Evolutionary conservation across 1,140 invertebrate species (phyloP), one percentile per base, ranked within the genome.

Genomic region (Euglossa dilemma): DNA sequence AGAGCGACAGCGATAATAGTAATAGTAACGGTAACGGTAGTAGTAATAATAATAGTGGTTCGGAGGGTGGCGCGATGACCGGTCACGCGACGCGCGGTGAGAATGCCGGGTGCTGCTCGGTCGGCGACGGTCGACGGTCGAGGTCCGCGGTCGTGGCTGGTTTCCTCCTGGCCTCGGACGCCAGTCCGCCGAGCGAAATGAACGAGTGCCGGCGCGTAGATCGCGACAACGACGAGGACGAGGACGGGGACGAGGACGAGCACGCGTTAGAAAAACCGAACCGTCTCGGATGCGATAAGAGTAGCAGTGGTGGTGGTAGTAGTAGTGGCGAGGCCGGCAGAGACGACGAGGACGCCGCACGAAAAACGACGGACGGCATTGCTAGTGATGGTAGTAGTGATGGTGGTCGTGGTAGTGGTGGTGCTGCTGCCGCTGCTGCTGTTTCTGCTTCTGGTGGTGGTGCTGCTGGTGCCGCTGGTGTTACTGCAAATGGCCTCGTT

Each of bases 51-150:
- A 74, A 80, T 52, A 56, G 23, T 85, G 81, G 82, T 83, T 84
- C 28, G 43, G 82, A 59, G 69, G 80, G 78, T 88, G 84, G 47
- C 56, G 72, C 70, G 70, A 77, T 83, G 80, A 85, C 85, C 76
- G 83, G 80, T 75, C 56, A 78, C 57, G 79, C 77, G 82, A 83
- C 74, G 67, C 52, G 73, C 69, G 86, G 66, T 73, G 88, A 85
- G 70, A 75, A 84, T 77, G 66, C 67, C 78, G 87, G 47, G 59
- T 63, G 50, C 25, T 63, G 50, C 25, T 47, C 45, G 56, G 56
- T 69, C 50, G 70, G 71, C 61, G 79, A 84, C 76, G 86, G 79
- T 47, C 81, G 81, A 43, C 81, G 81, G 8, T 78, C 66, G 54
- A 78, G 81, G 75, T 36, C 66, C 56, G 50, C 28, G 59, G 57